These are phyloP conservation scores for Notarius quadriscutis DNA, from an alignment of 2,113 vertebrate species.

Conservation along the genomic window DNA sequence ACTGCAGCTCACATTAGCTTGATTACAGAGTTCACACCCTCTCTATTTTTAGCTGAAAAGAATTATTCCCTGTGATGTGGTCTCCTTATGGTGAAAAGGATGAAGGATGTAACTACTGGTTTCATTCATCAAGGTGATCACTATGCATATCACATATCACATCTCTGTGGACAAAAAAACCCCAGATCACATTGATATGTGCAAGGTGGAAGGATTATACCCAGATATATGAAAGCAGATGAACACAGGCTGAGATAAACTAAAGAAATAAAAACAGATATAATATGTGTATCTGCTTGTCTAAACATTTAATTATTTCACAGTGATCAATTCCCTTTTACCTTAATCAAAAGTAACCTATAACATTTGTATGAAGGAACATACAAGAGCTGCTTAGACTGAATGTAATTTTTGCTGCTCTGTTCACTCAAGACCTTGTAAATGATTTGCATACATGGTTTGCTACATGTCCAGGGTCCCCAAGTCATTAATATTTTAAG, in stretches of 20 bases:
- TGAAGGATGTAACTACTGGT: constrained; percentile 7
- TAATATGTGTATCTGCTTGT: neutral
- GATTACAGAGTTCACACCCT: constrained; percentile 30
- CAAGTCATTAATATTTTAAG: constrained; percentile 29
- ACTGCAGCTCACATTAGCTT: constrained; percentile 28
- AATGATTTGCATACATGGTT: constrained; percentile 29
- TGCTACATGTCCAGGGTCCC: neutral
- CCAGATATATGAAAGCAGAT: constrained; percentile 21
- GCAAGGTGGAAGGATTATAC: constrained; percentile 23
- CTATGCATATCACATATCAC: constrained; percentile 39
- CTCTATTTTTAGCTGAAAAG: constrained; percentile 25
- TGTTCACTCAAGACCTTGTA: constrained; percentile 29
- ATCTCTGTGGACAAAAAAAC: constrained; percentile 34
- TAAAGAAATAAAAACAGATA: neutral
- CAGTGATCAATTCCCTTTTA: neutral
- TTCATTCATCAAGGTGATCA: constrained; percentile 37
- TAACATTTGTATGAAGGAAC: constrained; percentile 2
- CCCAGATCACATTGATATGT: constrained; percentile 16
- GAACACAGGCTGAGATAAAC: neutral
- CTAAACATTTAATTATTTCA: neutral
- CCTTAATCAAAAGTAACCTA: constrained; percentile 1
- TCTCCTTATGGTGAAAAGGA: constrained; percentile 10
- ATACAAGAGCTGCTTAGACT: neutral
- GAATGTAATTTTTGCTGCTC: constrained; percentile 22
- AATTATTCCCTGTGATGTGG: constrained; percentile 31